Percentiles rank a stretch among this genome's conserved stretches.
These are phyloP conservation scores for Ametastegia equiseti DNA, from an alignment of 2,888 invertebrate genomes.

Conservation along the genomic window DNA sequence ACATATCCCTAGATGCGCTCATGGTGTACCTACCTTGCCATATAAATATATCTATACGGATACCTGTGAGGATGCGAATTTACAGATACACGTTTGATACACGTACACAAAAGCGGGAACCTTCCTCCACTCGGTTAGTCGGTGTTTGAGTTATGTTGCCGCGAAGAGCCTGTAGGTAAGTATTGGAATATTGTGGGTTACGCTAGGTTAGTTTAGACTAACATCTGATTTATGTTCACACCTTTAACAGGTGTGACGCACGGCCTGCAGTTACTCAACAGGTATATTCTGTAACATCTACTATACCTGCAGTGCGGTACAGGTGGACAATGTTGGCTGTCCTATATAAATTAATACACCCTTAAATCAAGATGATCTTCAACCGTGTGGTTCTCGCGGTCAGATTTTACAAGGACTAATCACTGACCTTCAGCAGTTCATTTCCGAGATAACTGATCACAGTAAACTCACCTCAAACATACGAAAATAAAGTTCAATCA, in stretches of 20 bases:
- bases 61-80: background rate
- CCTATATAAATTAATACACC: slow-evolving; percentile 39
- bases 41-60: background rate
- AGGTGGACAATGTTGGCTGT: slow-evolving; percentile 49
- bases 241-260: slow-evolving; percentile 51
- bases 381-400: background rate
- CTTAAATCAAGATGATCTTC: slow-evolving; percentile 2
- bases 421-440: background rate
- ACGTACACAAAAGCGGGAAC: slow-evolving; percentile 17
- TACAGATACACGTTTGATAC: background rate
- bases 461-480: background rate
- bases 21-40: background rate
- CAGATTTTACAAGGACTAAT: slow-evolving; percentile 17
- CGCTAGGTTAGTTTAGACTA: slow-evolving; percentile 51
- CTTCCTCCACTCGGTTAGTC: slow-evolving; percentile 39
- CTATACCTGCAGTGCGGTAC: slow-evolving; percentile 20
- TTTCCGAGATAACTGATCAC: background rate
- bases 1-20: background rate
- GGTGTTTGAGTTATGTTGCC: slow-evolving; percentile 49
- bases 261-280: slow-evolving; percentile 46
- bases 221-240: slow-evolving; percentile 51
- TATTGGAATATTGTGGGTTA: slow-evolving; percentile 51
- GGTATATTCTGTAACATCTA: slow-evolving; percentile 48
- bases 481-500: slow-evolving; percentile 29
- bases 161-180: slow-evolving; percentile 45